These are phyloP conservation scores for Silurus lanzhouensis DNA, from an alignment of 2,797 vertebrate genomes.

Conservation along the genomic window DNA sequence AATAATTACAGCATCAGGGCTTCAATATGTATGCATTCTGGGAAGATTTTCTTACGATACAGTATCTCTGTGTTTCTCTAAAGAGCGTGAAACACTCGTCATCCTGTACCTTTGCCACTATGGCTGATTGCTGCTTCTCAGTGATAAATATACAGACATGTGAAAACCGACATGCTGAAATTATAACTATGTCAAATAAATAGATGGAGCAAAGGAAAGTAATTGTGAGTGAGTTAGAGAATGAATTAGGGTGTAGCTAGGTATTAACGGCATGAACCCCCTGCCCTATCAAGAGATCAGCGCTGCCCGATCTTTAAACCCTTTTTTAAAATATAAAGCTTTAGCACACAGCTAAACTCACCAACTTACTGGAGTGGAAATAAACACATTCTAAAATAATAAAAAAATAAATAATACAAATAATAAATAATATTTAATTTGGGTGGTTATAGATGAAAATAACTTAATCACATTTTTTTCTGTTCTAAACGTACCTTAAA, in stretches of 20 bases:
- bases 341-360: neutral
- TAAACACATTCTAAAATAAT: neutral
- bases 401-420: neutral
- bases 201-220: neutral
- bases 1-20: neutral
- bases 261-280: neutral
- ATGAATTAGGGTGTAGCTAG: neutral
- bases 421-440: no score
- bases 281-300: neutral
- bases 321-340: neutral
- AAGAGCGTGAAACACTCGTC: constrained; percentile 25
- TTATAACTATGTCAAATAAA: constrained; percentile 27
- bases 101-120: constrained; percentile 14
- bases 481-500: no score
- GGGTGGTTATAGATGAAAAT: no score
- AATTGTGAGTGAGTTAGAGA: constrained; percentile 5
- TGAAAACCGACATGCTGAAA: constrained; percentile 10
- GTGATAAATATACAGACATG: constrained; percentile 17
- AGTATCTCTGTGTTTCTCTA: constrained; percentile 17
- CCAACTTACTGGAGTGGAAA: neutral
- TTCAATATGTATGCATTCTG: neutral
- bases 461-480: no score
- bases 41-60: constrained; percentile 12
- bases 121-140: constrained; percentile 17
- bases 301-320: neutral